phyloP scores from a whole-genome alignment of 2,113 vertebrate genomes.

The Rhinolophus sinicus region DNA sequence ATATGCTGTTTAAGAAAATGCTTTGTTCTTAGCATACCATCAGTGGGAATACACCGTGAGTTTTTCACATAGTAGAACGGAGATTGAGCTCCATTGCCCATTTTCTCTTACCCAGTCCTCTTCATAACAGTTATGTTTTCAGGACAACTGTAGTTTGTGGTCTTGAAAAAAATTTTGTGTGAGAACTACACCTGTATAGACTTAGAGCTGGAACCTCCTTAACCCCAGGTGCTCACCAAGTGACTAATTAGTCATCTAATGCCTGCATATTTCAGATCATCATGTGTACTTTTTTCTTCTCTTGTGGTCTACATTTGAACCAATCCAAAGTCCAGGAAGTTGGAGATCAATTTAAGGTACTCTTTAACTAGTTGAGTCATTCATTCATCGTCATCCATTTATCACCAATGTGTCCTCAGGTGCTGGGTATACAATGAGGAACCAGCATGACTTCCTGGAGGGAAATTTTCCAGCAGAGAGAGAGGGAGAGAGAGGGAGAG shows the following conservation, averaged over 20 bases:
- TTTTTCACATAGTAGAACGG: background rate
- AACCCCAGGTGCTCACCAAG: background rate
- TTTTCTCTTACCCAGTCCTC: background rate
- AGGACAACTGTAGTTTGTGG: background rate
- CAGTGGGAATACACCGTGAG: background rate
- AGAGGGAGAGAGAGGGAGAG: no score
- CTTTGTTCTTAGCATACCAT: background rate
- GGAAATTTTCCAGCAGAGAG: background rate
- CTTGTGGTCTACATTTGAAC: background rate
- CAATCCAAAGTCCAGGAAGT: background rate
- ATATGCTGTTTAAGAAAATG: background rate
- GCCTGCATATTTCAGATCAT: background rate
- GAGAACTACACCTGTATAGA: background rate
- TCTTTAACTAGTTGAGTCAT: constrained; percentile 26
- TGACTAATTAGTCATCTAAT: background rate
- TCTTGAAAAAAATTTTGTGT: background rate
- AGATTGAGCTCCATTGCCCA: background rate
- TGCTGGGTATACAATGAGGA: background rate
- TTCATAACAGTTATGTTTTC: constrained; percentile 16
- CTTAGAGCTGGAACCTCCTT: background rate
- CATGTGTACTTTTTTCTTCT: background rate
- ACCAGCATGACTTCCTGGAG: background rate
- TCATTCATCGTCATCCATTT: background rate
- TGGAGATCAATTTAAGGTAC: constrained; percentile 5
- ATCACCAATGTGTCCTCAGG: background rate